phyloP scores from a whole-genome alignment of 2,888 invertebrate species.

The Chouioia cunea region DNA sequence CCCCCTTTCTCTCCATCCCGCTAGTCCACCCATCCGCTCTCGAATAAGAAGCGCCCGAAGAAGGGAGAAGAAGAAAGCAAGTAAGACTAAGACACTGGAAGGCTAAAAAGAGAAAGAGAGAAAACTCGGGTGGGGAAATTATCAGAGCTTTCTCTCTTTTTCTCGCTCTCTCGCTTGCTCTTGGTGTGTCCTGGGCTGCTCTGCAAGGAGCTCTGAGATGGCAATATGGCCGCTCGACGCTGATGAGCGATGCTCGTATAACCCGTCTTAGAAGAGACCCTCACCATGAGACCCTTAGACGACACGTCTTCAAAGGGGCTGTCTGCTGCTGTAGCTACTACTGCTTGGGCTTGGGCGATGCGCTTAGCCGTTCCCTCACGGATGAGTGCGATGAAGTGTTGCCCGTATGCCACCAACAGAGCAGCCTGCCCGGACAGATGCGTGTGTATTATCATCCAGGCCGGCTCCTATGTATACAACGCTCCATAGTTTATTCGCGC shows the following conservation, averaged over 20 bases:
- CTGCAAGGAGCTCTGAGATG: conserved; percentile 52
- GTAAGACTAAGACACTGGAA: conserved; percentile 60
- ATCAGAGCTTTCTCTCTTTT: conserved; percentile 62
- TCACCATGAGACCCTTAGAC: background rate
- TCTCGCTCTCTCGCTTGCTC: conserved; percentile 50
- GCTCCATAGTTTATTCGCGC: background rate
- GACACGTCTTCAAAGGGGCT: background rate
- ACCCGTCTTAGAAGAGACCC: conserved; percentile 61
- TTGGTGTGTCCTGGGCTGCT: conserved; percentile 50
- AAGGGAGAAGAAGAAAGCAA: conserved; percentile 59
- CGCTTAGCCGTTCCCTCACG: conserved; percentile 12
- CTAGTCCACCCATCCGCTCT: conserved; percentile 50
- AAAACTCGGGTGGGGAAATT: conserved; percentile 59
- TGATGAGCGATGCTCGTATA: conserved; percentile 67
- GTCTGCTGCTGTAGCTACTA: background rate
- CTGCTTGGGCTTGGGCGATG: conserved; percentile 5
- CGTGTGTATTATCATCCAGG: conserved; percentile 13
- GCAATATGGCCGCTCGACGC: conserved; percentile 65
- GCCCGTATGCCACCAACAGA: background rate
- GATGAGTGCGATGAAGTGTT: background rate
- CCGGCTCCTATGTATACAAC: conserved; percentile 2
- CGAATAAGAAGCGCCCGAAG: conserved; percentile 61
- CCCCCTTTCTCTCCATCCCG: no score
- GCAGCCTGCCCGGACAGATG: background rate
- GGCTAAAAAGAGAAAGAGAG: conserved; percentile 42